Evolutionary conservation across 1,140 invertebrate species (phyloP).

Genomic region (Probaryconus sp.): DNA sequence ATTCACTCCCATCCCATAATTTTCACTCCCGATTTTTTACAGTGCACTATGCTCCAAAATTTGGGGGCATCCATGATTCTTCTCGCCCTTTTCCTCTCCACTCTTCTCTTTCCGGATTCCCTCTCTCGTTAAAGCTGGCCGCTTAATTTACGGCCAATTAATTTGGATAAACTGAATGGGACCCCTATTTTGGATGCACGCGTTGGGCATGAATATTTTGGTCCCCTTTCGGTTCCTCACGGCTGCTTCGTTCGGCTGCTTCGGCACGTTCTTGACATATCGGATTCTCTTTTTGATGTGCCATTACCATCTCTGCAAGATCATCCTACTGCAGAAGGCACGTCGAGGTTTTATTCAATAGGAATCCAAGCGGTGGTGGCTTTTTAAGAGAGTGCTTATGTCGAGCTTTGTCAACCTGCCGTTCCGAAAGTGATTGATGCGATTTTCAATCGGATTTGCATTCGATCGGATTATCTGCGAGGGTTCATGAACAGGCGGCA

Average conservation of each 20-base stretch:
- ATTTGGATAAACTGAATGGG: constrained; percentile 78
- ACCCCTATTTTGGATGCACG: constrained; percentile 75
- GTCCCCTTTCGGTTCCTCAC: constrained; percentile 7
- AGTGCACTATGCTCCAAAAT: no score
- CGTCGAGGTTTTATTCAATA: constrained; percentile 15
- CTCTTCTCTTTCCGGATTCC: constrained; percentile 40
- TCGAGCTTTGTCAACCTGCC: constrained; percentile 42
- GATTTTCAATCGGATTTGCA: constrained; percentile 47
- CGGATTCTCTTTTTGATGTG: constrained; percentile 33
- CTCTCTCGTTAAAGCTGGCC: constrained; percentile 64
- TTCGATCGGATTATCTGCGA: constrained; percentile 12
- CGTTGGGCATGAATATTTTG: constrained; percentile 73
- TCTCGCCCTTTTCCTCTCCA: constrained; percentile 12
- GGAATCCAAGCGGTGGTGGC: constrained; percentile 10
- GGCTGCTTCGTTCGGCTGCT: constrained; percentile 1
- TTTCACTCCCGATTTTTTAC: no score
- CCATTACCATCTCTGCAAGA: constrained; percentile 34
- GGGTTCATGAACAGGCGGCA: constrained; percentile 13
- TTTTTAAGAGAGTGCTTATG: constrained; percentile 44
- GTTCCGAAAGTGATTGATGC: constrained; percentile 39
- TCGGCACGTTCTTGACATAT: constrained; percentile 55
- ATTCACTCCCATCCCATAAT: no score
- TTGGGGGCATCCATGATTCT: constrained; percentile 40
- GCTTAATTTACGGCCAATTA: constrained; percentile 79
- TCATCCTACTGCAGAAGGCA: constrained; percentile 24